A percentile compares a stretch with the other conserved stretches of the same genome.
These are phyloP conservation scores for Takifugu rubripes DNA, from an alignment of 2,797 vertebrate genomes.

Conservation along the genomic window DNA sequence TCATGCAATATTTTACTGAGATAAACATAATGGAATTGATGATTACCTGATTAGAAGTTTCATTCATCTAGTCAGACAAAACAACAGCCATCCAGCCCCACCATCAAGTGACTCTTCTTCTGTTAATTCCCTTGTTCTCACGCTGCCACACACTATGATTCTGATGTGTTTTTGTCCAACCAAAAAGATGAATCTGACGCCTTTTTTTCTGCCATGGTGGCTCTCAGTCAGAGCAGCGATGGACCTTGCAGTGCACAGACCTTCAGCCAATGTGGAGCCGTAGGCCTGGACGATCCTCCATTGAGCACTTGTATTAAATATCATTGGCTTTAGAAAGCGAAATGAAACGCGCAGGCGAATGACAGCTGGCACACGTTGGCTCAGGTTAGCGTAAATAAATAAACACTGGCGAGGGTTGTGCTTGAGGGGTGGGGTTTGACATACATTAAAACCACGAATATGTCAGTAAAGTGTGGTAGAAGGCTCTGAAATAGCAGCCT, in stretches of 20 bases:
- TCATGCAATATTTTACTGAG: not conserved
- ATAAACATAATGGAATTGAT: not conserved
- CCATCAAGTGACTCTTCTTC: slow-evolving; percentile 50
- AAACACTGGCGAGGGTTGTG: slow-evolving; percentile 44
- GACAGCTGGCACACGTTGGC: slow-evolving; percentile 69
- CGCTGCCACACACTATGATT: slow-evolving; percentile 45
- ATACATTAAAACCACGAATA: slow-evolving; percentile 28
- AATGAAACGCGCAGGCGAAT: slow-evolving; percentile 54
- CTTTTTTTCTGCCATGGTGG: slow-evolving; percentile 48
- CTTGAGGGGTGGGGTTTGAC: slow-evolving; percentile 24
- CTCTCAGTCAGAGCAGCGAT: slow-evolving; percentile 28
- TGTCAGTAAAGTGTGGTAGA: slow-evolving; percentile 1
- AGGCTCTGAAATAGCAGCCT: not conserved
- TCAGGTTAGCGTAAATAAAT: slow-evolving; percentile 75
- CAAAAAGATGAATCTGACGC: slow-evolving; percentile 68
- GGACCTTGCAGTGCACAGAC: not conserved
- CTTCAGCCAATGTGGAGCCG: slow-evolving; percentile 64
- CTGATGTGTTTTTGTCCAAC: slow-evolving; percentile 60
- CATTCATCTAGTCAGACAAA: slow-evolving; percentile 32
- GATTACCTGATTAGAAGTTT: slow-evolving; percentile 52
- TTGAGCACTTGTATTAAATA: slow-evolving; percentile 75
- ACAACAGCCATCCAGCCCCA: slow-evolving; percentile 49
- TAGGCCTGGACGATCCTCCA: slow-evolving; percentile 35
- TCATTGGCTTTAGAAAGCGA: slow-evolving; percentile 77
- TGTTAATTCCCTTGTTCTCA: slow-evolving; percentile 39